Evolutionary conservation across 1,140 invertebrate species (phyloP).

Genomic region (Parapsyche elsis): DNA sequence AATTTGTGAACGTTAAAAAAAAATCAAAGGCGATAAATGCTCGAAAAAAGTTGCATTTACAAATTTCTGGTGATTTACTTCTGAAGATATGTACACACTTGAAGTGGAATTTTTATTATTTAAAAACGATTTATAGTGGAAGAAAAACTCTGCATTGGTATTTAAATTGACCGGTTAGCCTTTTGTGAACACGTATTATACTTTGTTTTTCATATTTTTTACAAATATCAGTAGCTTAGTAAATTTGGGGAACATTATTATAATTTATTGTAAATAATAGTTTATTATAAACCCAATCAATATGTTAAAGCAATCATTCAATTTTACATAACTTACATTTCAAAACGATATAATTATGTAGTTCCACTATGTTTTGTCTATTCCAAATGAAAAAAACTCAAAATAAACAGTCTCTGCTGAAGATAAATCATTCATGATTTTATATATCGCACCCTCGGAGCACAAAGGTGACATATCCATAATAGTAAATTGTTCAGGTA

Average conservation of each 20-base stretch:
- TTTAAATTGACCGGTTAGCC: constrained; percentile 9
- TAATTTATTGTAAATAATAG: too few relatives aligned
- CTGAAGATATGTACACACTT: not conserved
- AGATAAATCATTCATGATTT: too few relatives aligned
- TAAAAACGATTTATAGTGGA: not conserved
- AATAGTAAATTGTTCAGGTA: too few relatives aligned
- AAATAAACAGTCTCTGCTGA: too few relatives aligned
- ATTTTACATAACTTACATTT: too few relatives aligned
- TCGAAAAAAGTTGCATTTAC: not conserved
- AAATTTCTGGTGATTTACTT: not conserved
- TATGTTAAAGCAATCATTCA: too few relatives aligned
- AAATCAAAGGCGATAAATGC: not conserved
- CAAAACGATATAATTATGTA: too few relatives aligned
- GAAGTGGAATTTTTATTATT: not conserved
- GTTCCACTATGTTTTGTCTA: too few relatives aligned
- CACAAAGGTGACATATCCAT: too few relatives aligned
- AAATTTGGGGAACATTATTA: not conserved
- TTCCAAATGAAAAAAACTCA: too few relatives aligned
- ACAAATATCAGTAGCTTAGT: not conserved
- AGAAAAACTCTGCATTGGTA: not conserved
- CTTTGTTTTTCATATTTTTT: not conserved
- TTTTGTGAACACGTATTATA: not conserved
- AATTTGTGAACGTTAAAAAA: not conserved
- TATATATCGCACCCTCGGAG: too few relatives aligned
- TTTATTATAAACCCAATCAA: too few relatives aligned